A percentile compares a stretch with the other conserved stretches of the same genome.
These are phyloP conservation scores for Sula dactylatra DNA, from an alignment of 2,113 vertebrate genomes.

Conservation along the genomic window DNA sequence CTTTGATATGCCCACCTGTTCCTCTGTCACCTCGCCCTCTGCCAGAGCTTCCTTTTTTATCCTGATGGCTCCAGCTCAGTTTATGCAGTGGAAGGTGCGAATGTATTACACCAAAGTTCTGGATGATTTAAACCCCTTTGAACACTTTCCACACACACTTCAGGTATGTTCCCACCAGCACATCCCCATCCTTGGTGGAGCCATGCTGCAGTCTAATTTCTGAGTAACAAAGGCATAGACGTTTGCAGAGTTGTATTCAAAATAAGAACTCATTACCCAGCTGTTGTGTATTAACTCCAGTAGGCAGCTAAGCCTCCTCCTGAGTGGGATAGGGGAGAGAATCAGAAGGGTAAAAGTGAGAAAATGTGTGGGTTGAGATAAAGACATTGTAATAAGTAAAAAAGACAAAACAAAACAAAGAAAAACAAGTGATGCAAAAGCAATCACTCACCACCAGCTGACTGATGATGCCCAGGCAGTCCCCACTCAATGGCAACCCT, in stretches of 20 bases:
- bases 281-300: background rate
- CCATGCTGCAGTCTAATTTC: background rate
- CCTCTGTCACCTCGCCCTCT: background rate
- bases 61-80: background rate
- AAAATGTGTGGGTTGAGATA: background rate
- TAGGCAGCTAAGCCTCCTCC: background rate
- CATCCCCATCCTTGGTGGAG: background rate
- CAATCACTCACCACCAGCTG: background rate
- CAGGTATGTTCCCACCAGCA: background rate
- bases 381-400: background rate
- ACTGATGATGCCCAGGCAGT: background rate
- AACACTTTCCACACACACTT: background rate
- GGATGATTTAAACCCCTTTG: background rate
- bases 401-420: background rate
- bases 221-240: background rate
- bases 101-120: background rate
- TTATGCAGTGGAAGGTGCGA: background rate
- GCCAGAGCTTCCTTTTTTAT: background rate
- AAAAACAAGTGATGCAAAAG: background rate
- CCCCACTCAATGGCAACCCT: background rate
- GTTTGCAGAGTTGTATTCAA: accelerated
- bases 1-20: background rate
- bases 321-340: background rate
- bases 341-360: background rate
- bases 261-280: background rate